Conservation (phyloP, 2,113 vertebrate species). For the Vombatus ursinus region DNA sequence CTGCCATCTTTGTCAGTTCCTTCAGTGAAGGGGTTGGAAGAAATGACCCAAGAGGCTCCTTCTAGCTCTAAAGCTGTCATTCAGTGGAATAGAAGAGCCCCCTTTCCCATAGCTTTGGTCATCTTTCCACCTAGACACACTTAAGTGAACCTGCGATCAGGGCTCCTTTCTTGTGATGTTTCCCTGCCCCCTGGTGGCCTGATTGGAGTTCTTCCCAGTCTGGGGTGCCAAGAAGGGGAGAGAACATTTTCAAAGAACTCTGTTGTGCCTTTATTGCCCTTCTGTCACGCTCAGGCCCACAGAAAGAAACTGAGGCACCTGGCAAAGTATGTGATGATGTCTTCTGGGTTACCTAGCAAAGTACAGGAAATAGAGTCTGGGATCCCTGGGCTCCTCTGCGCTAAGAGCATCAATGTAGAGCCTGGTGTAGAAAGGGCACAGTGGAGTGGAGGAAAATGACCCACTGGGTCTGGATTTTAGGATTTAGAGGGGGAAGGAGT, state of each 20-base stretch:
- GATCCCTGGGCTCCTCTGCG: not conserved
- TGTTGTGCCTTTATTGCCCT: not conserved
- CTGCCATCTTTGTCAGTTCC: not conserved
- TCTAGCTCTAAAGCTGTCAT: not conserved
- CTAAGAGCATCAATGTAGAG: not conserved
- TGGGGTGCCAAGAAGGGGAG: not conserved
- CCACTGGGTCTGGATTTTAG: not conserved
- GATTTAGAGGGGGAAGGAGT: not conserved
- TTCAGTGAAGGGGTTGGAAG: not conserved
- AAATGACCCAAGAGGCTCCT: not conserved
- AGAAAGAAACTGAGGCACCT: not conserved
- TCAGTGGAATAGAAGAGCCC: not conserved
- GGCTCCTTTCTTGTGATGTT: not conserved
- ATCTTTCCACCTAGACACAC: not conserved
- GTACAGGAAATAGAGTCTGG: not conserved
- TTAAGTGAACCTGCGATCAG: too few relatives aligned
- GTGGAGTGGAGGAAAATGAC: not conserved
- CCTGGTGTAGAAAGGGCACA: not conserved
- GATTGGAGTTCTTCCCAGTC: not conserved
- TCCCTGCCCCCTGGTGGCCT: slow-evolving; percentile 66
- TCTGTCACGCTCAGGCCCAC: not conserved
- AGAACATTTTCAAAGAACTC: not conserved
- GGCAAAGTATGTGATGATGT: not conserved
- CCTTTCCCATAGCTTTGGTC: rapidly evolving
- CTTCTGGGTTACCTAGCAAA: not conserved